Conservation (phyloP, 2,888 invertebrate species). For the Pseudolycoriella hygida region DNA sequence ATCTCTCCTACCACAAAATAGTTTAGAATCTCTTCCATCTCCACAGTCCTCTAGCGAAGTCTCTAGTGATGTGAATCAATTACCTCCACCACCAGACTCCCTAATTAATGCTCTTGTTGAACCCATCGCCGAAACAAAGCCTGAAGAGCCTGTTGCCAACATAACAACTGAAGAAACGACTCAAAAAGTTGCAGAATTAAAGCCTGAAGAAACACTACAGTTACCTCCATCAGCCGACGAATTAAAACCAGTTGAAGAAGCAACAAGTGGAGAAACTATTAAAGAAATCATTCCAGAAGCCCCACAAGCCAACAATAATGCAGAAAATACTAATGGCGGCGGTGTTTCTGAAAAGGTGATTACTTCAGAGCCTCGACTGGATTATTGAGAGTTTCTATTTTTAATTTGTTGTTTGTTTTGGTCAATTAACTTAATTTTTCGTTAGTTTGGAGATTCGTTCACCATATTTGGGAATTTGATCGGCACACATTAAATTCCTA, state of each 20-base stretch:
- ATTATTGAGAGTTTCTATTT: neutral
- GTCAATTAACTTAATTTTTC: neutral
- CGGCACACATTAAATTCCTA: too few species aligned
- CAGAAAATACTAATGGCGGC: neutral
- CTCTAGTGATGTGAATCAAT: conserved; percentile 1
- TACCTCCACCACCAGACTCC: conserved; percentile 2
- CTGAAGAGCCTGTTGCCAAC: neutral
- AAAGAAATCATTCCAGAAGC: conserved; percentile 2
- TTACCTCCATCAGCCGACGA: conserved; percentile 3
- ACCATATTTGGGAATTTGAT: too few species aligned
- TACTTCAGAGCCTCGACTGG: conserved; percentile 3
- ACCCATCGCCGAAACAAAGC: neutral
- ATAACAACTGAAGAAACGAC: neutral
- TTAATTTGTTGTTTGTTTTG: neutral
- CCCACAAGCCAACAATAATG: neutral
- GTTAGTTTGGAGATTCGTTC: neutral
- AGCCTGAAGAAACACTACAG: neutral
- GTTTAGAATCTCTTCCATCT: conserved; percentile 8
- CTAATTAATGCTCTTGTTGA: neutral
- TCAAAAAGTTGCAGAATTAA: neutral
- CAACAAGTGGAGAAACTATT: neutral
- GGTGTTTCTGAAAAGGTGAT: conserved; percentile 6
- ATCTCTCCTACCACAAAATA: conserved; percentile 8
- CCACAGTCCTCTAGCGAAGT: conserved; percentile 6
- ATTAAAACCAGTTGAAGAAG: neutral